phyloP scores from a whole-genome alignment of 2,113 vertebrate genomes.

The Chlorodrepanis virens region DNA sequence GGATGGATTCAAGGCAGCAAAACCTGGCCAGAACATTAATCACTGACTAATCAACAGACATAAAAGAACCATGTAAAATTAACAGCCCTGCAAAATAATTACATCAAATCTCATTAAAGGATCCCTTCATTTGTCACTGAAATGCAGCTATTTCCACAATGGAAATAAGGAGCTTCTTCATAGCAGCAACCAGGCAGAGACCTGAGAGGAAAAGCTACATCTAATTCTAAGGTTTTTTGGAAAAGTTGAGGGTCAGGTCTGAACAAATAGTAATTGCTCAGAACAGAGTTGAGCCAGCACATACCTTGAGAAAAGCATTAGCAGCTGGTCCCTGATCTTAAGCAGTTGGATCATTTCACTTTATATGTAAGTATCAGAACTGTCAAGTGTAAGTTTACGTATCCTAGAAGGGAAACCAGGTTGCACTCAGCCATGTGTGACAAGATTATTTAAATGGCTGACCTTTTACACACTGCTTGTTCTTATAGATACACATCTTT shows the following conservation, averaged over 20 bases:
- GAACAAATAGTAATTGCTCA: neutral
- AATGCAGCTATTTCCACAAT: neutral
- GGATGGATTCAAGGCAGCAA: neutral
- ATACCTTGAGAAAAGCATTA: neutral
- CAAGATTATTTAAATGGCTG: slow-evolving; percentile 12
- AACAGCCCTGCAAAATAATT: slow-evolving; percentile 23
- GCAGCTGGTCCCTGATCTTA: neutral
- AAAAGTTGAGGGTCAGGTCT: neutral
- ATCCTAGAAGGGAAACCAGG: neutral
- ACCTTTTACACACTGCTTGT: slow-evolving; percentile 36
- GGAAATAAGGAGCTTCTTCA: neutral
- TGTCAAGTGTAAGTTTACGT: neutral
- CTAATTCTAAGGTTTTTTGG: neutral
- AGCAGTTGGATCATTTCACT: neutral
- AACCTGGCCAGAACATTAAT: slow-evolving; percentile 19
- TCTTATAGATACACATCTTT: slow-evolving; percentile 9
- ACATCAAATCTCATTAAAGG: neutral
- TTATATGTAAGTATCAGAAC: neutral
- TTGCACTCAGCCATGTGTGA: neutral
- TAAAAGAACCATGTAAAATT: neutral
- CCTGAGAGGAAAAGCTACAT: neutral
- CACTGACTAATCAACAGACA: neutral
- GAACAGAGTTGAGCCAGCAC: neutral
- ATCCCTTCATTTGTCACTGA: neutral
- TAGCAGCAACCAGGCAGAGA: neutral